Evolutionary conservation across 2,888 invertebrate species (phyloP).

Genomic region (Temnothorax ravouxi): DNA sequence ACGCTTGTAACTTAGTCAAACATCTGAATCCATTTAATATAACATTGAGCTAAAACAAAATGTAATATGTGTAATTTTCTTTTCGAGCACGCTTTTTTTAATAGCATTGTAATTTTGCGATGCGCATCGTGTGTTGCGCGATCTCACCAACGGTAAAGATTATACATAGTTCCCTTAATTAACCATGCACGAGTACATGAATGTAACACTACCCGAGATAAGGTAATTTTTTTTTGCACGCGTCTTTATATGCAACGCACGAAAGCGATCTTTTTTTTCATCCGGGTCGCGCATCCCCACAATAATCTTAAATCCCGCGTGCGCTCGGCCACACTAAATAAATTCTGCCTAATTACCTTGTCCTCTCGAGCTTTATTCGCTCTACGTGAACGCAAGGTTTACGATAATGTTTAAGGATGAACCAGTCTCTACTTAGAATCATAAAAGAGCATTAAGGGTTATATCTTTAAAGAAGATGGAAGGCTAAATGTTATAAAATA

Average conservation of each 20-base stretch:
- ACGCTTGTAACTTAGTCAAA: not conserved
- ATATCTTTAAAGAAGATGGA: not conserved
- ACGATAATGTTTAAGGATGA: conserved; percentile 49
- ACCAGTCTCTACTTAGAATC: conserved; percentile 33
- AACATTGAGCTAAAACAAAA: not conserved
- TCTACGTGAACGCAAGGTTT: conserved; percentile 52
- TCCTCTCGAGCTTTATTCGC: conserved; percentile 58
- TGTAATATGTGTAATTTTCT: not conserved
- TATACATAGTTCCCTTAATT: conserved; percentile 62
- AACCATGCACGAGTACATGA: conserved; percentile 45
- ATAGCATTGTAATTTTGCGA: conserved; percentile 45
- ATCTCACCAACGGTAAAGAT: conserved; percentile 46
- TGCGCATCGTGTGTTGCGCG: conserved; percentile 28
- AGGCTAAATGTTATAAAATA: not conserved
- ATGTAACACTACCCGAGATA: conserved; percentile 59
- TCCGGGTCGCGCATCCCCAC: conserved; percentile 41
- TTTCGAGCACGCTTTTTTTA: not conserved
- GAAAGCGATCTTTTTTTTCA: conserved; percentile 57
- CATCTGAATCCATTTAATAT: not conserved
- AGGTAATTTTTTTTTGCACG: conserved; percentile 42
- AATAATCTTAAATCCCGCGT: conserved; percentile 64
- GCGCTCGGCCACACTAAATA: conserved; percentile 59
- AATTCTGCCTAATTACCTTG: conserved; percentile 62
- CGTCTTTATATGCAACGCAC: conserved; percentile 46
- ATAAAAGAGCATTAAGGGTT: conserved; percentile 4